Conservation (phyloP, 1,140 invertebrate species). For the Heliconius eleuchia region DNA sequence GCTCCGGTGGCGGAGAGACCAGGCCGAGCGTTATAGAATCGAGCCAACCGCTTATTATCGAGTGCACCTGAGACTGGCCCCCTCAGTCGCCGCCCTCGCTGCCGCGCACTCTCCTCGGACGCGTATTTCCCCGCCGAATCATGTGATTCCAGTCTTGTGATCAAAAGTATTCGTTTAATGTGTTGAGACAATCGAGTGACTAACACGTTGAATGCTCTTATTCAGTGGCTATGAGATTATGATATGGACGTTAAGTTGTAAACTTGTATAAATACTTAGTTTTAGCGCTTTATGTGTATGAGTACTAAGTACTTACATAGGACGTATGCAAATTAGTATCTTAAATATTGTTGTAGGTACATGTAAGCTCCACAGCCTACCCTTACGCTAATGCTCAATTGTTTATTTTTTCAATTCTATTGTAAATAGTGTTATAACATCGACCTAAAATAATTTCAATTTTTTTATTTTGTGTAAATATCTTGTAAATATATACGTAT, state of each 20-base stretch:
- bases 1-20: slow-evolving; percentile 81
- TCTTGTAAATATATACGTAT: slow-evolving; percentile 47
- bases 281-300: slow-evolving; percentile 50
- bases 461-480: slow-evolving; percentile 46
- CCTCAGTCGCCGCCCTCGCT: slow-evolving; percentile 26
- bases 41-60: slow-evolving; percentile 92
- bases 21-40: slow-evolving; percentile 92
- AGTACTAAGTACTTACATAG: slow-evolving; percentile 76
- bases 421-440: slow-evolving; percentile 72
- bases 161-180: slow-evolving; percentile 65
- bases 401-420: slow-evolving; percentile 67
- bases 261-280: slow-evolving; percentile 61
- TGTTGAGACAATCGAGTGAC: slow-evolving; percentile 53
- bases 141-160: slow-evolving; percentile 74
- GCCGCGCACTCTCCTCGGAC: slow-evolving; percentile 48
- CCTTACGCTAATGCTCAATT: slow-evolving; percentile 77
- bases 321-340: slow-evolving; percentile 48
- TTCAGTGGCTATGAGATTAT: slow-evolving; percentile 78
- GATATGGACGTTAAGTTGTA: slow-evolving; percentile 70
- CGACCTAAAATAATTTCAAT: slow-evolving; percentile 58
- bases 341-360: slow-evolving; percentile 55
- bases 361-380: slow-evolving; percentile 67
- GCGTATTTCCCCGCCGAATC: slow-evolving; percentile 66
- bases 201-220: slow-evolving; percentile 52
- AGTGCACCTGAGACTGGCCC: slow-evolving; percentile 87